These are phyloP conservation scores for Amazona vittata DNA, from an alignment of 2,113 vertebrate species.

Conservation along the genomic window DNA sequence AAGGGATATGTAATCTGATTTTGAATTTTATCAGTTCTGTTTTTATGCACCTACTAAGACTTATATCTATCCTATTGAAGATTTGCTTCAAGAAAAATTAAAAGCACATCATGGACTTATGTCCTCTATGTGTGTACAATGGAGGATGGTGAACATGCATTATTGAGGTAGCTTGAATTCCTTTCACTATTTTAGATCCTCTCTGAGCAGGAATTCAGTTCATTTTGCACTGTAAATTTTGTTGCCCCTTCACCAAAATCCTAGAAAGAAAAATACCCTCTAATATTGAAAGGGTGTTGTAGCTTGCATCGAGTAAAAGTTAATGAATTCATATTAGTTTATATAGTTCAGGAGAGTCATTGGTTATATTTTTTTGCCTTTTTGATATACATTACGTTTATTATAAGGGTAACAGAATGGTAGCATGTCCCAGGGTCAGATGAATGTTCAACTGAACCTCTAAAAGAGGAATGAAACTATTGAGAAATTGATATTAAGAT, in stretches of 20 bases:
- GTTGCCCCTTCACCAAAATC: not conserved
- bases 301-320: not conserved
- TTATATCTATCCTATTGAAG: not conserved
- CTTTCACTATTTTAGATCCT: not conserved
- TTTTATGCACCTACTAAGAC: not conserved
- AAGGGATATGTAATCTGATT: not conserved
- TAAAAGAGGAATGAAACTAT: not conserved
- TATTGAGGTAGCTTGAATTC: not conserved
- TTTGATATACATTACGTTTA: not conserved
- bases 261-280: not conserved
- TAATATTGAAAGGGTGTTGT: not conserved
- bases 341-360: not conserved
- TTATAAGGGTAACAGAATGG: not conserved
- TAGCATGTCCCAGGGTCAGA: not conserved
- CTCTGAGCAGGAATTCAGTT: not conserved
- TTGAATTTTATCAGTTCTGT: not conserved
- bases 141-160: not conserved
- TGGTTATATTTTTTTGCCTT: not conserved
- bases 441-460: not conserved
- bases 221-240: not conserved
- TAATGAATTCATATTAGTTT: not conserved
- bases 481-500: not conserved
- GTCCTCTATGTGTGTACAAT: not conserved
- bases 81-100: not conserved
- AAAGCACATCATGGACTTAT: not conserved